Percentiles rank a stretch among this genome's conserved stretches.
These are phyloP conservation scores for Corbicula japonica DNA, from an alignment of 2,888 invertebrate species.

Conservation along the genomic window DNA sequence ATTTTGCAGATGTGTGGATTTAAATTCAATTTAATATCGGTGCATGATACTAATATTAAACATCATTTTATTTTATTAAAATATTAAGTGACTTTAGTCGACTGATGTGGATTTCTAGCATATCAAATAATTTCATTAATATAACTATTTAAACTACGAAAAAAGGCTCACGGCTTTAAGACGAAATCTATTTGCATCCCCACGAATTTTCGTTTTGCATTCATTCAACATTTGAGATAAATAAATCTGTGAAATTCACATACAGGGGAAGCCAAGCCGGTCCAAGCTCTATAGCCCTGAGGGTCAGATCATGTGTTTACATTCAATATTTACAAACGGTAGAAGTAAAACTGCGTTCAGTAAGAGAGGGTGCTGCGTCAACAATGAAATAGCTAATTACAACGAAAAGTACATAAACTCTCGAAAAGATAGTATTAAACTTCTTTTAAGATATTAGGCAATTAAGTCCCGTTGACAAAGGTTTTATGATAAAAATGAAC, in stretches of 20 bases:
- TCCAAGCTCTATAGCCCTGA: conserved; percentile 1
- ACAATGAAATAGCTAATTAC: conserved; percentile 52
- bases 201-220: too few species aligned
- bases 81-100: too few species aligned
- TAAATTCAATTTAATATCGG: conserved; percentile 39
- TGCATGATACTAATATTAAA: conserved; percentile 34
- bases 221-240: too few species aligned
- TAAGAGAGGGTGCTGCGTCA: conserved; percentile 19
- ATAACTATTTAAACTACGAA: too few species aligned
- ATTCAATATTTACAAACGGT: conserved; percentile 46
- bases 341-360: not conserved
- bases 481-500: conserved; percentile 33
- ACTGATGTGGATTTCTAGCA: too few species aligned
- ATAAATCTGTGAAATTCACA: too few species aligned
- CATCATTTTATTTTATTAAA: conserved; percentile 12
- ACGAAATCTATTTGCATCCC: too few species aligned
- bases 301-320: conserved; percentile 26
- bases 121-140: too few species aligned
- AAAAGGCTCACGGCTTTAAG: too few species aligned
- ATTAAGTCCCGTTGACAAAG: conserved; percentile 49
- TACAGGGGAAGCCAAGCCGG: not conserved
- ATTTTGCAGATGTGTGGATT: conserved; percentile 53
- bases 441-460: conserved; percentile 37
- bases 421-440: conserved; percentile 37
- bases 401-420: conserved; percentile 35